Percentiles rank a stretch among this genome's conserved stretches.
Conservation (phyloP, 35 echinoderm and acorn worm species). For the Hemicentrotus pulcherrimus region DNA sequence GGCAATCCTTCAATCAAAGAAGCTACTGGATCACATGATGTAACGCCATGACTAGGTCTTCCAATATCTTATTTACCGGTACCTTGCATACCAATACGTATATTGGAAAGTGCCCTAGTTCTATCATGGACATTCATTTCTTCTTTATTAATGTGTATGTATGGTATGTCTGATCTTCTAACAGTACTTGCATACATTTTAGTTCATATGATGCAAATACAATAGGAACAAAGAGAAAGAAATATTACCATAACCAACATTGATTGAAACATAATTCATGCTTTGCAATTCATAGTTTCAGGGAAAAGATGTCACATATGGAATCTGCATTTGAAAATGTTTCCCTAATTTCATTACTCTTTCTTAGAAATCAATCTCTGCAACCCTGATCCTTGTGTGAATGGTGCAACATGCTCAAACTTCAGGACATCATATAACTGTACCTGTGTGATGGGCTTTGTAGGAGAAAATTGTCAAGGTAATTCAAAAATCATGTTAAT, state of each 20-base stretch:
- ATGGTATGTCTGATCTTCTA: too few relatives aligned
- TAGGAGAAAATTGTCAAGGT: slow-evolving; percentile 47
- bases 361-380: slow-evolving; percentile 43
- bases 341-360: neutral
- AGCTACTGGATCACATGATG: too few relatives aligned
- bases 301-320: neutral
- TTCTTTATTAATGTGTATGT: too few relatives aligned
- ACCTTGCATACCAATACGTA: too few relatives aligned
- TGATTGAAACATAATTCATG: neutral
- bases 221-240: too few relatives aligned
- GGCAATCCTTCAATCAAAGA: too few relatives aligned
- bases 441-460: slow-evolving; percentile 36
- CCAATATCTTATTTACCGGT: too few relatives aligned
- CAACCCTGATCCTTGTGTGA: slow-evolving; percentile 54
- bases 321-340: neutral
- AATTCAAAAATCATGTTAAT: neutral
- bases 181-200: too few relatives aligned
- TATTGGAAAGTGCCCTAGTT: too few relatives aligned
- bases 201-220: too few relatives aligned
- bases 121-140: too few relatives aligned
- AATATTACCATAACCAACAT: neutral
- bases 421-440: slow-evolving; percentile 57
- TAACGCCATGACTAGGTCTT: too few relatives aligned
- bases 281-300: neutral
- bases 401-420: slow-evolving; percentile 54